phyloP scores from a whole-genome alignment of 2,888 invertebrate species.

The Tachina fera region DNA sequence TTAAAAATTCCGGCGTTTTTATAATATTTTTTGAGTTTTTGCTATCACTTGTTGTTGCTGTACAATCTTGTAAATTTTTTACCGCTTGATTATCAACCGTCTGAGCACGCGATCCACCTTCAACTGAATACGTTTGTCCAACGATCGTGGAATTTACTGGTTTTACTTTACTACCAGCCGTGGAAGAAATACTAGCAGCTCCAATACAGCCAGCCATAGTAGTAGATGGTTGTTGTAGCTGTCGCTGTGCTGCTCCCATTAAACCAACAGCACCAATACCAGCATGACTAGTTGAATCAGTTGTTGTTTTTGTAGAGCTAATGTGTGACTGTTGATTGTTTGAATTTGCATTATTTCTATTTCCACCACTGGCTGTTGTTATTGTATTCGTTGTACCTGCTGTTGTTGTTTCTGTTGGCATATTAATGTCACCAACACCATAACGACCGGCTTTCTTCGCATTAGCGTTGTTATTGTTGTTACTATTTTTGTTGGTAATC shows the following conservation, averaged over 20 bases:
- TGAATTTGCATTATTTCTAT: slow-evolving; percentile 65
- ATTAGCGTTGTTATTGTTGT: slow-evolving; percentile 66
- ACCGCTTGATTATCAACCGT: slow-evolving; percentile 74
- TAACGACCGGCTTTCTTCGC: slow-evolving; percentile 72
- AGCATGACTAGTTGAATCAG: slow-evolving; percentile 13
- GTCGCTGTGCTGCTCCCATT: slow-evolving; percentile 66
- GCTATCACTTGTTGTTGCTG: slow-evolving; percentile 52
- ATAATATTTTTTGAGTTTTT: slow-evolving; percentile 61
- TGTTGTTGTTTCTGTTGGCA: slow-evolving; percentile 71
- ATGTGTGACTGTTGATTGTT: slow-evolving; percentile 49
- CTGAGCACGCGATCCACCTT: slow-evolving; percentile 82
- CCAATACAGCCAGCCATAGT: slow-evolving; percentile 63
- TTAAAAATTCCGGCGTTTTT: slow-evolving; percentile 66
- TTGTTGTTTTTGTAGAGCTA: slow-evolving; percentile 24
- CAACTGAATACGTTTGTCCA: slow-evolving; percentile 79
- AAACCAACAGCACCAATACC: slow-evolving; percentile 44
- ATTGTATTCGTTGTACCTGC: slow-evolving; percentile 59
- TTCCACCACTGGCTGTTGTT: slow-evolving; percentile 63
- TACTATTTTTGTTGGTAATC: slow-evolving; percentile 39
- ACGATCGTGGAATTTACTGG: slow-evolving; percentile 74
- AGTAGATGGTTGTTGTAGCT: slow-evolving; percentile 44
- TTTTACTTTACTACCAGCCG: slow-evolving; percentile 69
- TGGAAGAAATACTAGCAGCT: slow-evolving; percentile 59
- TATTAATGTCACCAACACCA: slow-evolving; percentile 68
- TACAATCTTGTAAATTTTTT: slow-evolving; percentile 47